These are phyloP conservation scores for Hypomesus transpacificus DNA, from an alignment of 2,113 vertebrate genomes.

Conservation along the genomic window DNA sequence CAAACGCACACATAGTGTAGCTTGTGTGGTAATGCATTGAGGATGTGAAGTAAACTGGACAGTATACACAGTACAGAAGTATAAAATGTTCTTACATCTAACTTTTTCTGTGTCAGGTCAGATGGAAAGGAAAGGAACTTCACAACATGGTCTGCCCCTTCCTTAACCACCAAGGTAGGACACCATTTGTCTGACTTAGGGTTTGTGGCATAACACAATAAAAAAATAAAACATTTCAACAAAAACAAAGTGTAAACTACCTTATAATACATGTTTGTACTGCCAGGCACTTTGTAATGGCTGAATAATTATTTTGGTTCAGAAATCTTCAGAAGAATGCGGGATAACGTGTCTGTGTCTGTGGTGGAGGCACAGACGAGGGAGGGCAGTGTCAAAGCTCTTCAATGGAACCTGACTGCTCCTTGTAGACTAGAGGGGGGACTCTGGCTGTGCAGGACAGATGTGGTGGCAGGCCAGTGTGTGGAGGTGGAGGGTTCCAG, in stretches of 20 bases:
- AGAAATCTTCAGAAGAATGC: constrained; percentile 52
- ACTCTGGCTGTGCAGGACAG: constrained; percentile 67
- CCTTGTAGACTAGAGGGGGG: constrained; percentile 65
- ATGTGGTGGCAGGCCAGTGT: constrained; percentile 34
- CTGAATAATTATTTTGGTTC: not conserved
- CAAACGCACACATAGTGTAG: too few relatives aligned
- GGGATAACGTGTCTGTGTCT: constrained; percentile 46
- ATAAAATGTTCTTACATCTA: not conserved
- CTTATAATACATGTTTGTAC: too few relatives aligned
- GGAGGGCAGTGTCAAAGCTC: not conserved
- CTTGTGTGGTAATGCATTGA: too few relatives aligned
- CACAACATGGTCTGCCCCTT: constrained; percentile 58
- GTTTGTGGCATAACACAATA: not conserved
- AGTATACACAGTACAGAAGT: too few relatives aligned
- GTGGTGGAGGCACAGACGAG: constrained; percentile 38
- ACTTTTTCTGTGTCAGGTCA: constrained; percentile 42
- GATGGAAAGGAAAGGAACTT: constrained; percentile 35
- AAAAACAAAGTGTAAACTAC: too few relatives aligned
- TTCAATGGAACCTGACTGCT: constrained; percentile 64
- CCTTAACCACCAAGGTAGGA: constrained; percentile 51
- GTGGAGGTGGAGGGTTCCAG: constrained; percentile 47
- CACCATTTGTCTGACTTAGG: not conserved
- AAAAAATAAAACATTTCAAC: not conserved
- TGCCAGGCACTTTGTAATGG: too few relatives aligned
- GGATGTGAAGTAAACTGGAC: too few relatives aligned